These are phyloP conservation scores for Acanthochromis polyacanthus DNA, from an alignment of 2,113 vertebrate species.

Conservation along the genomic window DNA sequence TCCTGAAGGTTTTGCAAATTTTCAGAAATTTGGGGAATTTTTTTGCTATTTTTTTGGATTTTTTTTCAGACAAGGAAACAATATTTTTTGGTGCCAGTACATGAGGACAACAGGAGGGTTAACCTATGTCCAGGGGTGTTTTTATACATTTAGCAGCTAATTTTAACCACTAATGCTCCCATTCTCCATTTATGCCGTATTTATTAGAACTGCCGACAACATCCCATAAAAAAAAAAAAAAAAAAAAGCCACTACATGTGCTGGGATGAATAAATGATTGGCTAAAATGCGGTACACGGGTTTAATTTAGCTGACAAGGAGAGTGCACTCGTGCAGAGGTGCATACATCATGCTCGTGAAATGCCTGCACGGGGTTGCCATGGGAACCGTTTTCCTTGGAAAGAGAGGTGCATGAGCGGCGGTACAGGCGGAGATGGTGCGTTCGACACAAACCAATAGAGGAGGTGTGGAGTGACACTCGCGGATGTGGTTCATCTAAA, in stretches of 20 bases:
- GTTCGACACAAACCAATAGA: not conserved
- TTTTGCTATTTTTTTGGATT: too few species aligned
- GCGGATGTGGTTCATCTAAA: not conserved
- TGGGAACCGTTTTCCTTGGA: conserved; percentile 60
- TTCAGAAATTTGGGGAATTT: too few species aligned
- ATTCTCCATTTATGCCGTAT: not conserved
- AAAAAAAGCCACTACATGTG: rapidly evolving
- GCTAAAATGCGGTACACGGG: not conserved
- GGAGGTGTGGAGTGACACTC: too few species aligned
- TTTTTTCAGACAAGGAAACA: too few species aligned
- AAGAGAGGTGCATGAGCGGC: conserved; percentile 19
- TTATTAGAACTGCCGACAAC: not conserved
- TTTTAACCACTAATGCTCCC: too few species aligned
- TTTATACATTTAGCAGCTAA: not conserved
- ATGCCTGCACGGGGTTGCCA: conserved; percentile 56
- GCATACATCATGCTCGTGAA: conserved; percentile 30
- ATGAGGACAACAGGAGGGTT: too few species aligned
- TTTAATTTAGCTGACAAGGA: conserved; percentile 17
- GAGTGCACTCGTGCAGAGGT: not conserved
- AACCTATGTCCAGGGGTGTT: not conserved
- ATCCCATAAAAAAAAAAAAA: conserved; percentile 5
- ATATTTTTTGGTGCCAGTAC: too few species aligned
- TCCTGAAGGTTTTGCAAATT: too few species aligned
- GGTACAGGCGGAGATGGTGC: not conserved
- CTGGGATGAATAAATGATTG: not conserved